Base-by-base conservation (phyloP, 2,797 vertebrate genomes). In the Carduelis carduelis region DNA sequence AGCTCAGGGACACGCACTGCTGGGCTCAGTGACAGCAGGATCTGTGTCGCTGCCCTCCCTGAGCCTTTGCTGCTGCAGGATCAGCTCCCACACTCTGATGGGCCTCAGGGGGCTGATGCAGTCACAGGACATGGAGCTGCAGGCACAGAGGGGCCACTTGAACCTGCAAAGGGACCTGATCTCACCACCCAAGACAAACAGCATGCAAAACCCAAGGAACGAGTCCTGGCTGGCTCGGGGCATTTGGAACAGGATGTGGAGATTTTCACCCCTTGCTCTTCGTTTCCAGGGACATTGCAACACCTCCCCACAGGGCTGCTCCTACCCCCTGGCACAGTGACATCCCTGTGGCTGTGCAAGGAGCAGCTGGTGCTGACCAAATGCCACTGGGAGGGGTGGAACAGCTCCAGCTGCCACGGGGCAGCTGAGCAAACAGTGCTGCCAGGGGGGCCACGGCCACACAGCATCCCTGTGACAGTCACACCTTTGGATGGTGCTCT, bases 111-210 rank as follows among this genome's bases (percentile, higher is more conserved):
- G 9, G 52, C 63, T 63, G 57, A 3, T 1, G 13, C 1, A 55
- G 52, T 6, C 28, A 35, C 15, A 34, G 2, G 4, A 39, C 50
- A 32, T 2, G 11, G 43, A 78, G 60, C 23, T 44, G 46, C 35
- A 80, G 24, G 61, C 49, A 80, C 8, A 80, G 56, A 56, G 0
- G 9, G 64, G 69, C 53, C 76, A 46, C 74, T 63, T 26, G 94
- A 96, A 96, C 87, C 94, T 71, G 32, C 34, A 89, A 94, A 96
- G 89, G 93, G 53, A 93, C 95, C 95, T 89, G 75, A 44, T 83
- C 96, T 96, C 86, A 30, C 74, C 95, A 56, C 95, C 89, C 93
- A 95, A 93, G 92, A 92, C 37, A 97, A 95, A 95, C 82, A 95
- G 85, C 92, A 71, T 71, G 80, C 79, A 92, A 95, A 96, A 71